Percentiles rank a stretch among this genome's conserved stretches.
Conservation (phyloP, 2,797 vertebrate genomes). For the Emydoidea blandingii region DNA sequence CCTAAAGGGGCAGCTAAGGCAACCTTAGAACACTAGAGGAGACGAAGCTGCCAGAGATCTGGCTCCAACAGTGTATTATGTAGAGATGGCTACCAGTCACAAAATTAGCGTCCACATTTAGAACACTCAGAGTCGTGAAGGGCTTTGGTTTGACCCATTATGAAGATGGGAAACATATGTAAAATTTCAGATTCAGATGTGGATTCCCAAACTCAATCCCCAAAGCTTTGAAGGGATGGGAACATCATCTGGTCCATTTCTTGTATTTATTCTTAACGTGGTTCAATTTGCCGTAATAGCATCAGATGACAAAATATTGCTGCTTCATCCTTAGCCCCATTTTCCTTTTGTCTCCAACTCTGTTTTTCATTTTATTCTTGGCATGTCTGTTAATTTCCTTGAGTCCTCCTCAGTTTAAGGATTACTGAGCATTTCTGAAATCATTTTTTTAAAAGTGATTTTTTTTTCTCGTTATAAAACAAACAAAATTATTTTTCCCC, state of each 20-base stretch:
- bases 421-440: not conserved
- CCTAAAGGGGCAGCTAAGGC: not conserved
- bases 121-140: not conserved
- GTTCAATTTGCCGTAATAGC: fast-evolving
- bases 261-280: not conserved
- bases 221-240: not conserved
- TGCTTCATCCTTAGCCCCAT: not conserved
- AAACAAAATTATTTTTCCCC: slow-evolving; percentile 4
- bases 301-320: not conserved
- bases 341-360: not conserved
- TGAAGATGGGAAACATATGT: not conserved
- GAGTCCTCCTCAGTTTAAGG: not conserved
- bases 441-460: not conserved
- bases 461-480: not conserved
- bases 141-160: not conserved
- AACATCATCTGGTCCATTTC: fast-evolving
- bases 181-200: not conserved
- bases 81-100: not conserved
- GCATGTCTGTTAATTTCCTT: not conserved
- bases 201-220: not conserved
- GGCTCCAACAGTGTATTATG: not conserved
- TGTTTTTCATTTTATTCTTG: slow-evolving; percentile 23
- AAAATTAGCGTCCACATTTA: not conserved
- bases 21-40: not conserved
- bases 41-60: not conserved